These are phyloP conservation scores for Drosophila yooni DNA, from an alignment of 2,888 invertebrate genomes.

Conservation along the genomic window DNA sequence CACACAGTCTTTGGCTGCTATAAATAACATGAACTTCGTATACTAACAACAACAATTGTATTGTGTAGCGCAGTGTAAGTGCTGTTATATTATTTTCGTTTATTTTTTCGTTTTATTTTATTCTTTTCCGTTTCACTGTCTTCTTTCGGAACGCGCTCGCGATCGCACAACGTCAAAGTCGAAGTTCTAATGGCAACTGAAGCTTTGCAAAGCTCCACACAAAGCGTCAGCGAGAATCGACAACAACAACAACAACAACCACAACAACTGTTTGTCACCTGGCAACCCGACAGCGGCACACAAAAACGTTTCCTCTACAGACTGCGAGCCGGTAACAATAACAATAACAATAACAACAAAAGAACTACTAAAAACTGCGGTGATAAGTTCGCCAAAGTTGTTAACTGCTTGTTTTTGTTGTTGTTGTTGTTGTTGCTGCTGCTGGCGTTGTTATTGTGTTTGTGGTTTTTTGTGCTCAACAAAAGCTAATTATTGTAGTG, in stretches of 20 bases:
- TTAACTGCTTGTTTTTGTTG: constrained; percentile 62
- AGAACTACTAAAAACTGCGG: constrained; percentile 36
- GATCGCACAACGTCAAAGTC: constrained; percentile 77
- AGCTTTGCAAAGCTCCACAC: constrained; percentile 71
- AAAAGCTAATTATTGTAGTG: constrained; percentile 60
- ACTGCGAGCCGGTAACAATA: constrained; percentile 47
- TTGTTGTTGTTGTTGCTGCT: constrained; percentile 4
- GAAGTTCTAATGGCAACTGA: constrained; percentile 80
- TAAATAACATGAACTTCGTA: constrained; percentile 24
- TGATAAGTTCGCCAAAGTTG: constrained; percentile 66
- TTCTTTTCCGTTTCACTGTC: constrained; percentile 12
- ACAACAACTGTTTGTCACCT: constrained; percentile 64
- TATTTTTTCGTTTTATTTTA: constrained; percentile 7
- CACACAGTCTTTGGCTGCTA: constrained; percentile 28
- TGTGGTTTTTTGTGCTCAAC: constrained; percentile 54
- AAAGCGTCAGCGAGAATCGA: constrained; percentile 42
- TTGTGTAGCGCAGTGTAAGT: constrained; percentile 57
- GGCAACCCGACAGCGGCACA: constrained; percentile 56
- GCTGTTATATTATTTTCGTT: constrained; percentile 24
- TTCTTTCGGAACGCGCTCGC: constrained; percentile 56
- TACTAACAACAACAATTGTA: constrained; percentile 37
- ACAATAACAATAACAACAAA: constrained; percentile 25
- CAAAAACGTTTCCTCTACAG: constrained; percentile 32
- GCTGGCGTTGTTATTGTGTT: constrained; percentile 15
- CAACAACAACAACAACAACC: constrained; percentile 15